Conservation (phyloP, 1,140 invertebrate genomes). For the Fragariocoptes setiger region DNA sequence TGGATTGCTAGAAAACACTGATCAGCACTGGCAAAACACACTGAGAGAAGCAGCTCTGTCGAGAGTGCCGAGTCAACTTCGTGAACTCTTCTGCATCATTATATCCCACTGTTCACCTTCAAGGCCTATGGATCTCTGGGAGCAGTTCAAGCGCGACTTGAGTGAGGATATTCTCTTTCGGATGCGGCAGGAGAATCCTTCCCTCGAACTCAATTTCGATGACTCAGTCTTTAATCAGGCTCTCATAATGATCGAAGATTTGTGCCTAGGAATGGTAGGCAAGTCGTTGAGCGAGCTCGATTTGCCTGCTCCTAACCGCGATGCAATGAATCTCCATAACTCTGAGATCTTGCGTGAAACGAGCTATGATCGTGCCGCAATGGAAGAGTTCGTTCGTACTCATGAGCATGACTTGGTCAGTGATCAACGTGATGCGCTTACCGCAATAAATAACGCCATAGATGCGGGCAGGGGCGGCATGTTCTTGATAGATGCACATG, state of each 20-base stretch:
- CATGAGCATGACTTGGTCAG: neutral
- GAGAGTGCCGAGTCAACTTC: conserved; percentile 13
- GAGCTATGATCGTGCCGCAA: neutral
- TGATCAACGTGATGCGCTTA: neutral
- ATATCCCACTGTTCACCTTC: conserved; percentile 15
- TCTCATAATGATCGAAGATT: neutral
- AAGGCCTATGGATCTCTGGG: conserved; percentile 8
- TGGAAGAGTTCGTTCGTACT: neutral
- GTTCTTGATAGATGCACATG: conserved; percentile 10
- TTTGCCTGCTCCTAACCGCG: neutral
- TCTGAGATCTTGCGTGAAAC: neutral
- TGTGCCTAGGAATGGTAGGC: conserved; percentile 14
- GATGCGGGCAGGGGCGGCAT: neutral
- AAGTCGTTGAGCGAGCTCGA: neutral
- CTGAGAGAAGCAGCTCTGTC: conserved; percentile 16
- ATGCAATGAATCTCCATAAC: neutral
- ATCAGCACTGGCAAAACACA: conserved; percentile 15
- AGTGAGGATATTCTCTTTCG: conserved; percentile 5
- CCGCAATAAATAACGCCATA: neutral
- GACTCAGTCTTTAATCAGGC: neutral
- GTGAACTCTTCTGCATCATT: conserved; percentile 16
- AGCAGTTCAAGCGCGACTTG: conserved; percentile 7
- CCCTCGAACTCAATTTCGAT: neutral
- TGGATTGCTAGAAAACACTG: conserved; percentile 14
- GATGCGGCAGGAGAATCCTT: neutral